phyloP scores from a whole-genome alignment of 2,888 invertebrate genomes.

The Ophion costatus region DNA sequence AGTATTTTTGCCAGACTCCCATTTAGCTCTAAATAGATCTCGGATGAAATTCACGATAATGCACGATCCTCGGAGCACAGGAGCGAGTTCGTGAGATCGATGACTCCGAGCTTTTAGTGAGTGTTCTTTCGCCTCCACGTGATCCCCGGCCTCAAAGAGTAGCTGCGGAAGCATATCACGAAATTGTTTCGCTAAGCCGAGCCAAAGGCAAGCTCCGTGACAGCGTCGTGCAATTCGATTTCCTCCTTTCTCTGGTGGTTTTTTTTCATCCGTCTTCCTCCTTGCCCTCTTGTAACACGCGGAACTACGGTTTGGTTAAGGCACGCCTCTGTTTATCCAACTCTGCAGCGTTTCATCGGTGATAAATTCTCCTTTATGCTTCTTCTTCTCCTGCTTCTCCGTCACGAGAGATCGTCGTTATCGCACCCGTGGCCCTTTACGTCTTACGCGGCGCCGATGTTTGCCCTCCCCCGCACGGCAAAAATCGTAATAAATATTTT shows the following conservation, averaged over 20 bases:
- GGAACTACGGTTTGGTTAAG: conserved; percentile 48
- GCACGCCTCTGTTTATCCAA: conserved; percentile 61
- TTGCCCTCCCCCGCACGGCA: conserved; percentile 2
- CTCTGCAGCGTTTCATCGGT: conserved; percentile 51
- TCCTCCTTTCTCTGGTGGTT: not conserved
- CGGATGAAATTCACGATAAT: too few relatives aligned
- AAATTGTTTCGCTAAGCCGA: too few relatives aligned
- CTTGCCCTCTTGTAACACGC: conserved; percentile 7
- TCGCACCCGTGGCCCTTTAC: conserved; percentile 8
- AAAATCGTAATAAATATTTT: conserved; percentile 5
- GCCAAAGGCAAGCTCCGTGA: not conserved
- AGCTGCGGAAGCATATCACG: too few relatives aligned
- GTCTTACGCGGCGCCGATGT: conserved; percentile 39
- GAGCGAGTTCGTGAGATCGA: too few relatives aligned
- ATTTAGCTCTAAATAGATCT: too few relatives aligned
- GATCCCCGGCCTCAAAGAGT: too few relatives aligned
- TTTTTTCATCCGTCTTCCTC: not conserved
- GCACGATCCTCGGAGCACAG: too few relatives aligned
- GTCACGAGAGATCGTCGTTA: conserved; percentile 3
- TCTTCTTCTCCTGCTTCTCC: not conserved
- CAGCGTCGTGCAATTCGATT: conserved; percentile 24
- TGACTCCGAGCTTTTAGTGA: too few relatives aligned
- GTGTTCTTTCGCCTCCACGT: too few relatives aligned
- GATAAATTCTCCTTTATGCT: conserved; percentile 52
- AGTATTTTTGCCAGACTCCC: too few relatives aligned